Conservation (phyloP, 2,888 invertebrate genomes). For the Steinernema carpocapsae region DNA sequence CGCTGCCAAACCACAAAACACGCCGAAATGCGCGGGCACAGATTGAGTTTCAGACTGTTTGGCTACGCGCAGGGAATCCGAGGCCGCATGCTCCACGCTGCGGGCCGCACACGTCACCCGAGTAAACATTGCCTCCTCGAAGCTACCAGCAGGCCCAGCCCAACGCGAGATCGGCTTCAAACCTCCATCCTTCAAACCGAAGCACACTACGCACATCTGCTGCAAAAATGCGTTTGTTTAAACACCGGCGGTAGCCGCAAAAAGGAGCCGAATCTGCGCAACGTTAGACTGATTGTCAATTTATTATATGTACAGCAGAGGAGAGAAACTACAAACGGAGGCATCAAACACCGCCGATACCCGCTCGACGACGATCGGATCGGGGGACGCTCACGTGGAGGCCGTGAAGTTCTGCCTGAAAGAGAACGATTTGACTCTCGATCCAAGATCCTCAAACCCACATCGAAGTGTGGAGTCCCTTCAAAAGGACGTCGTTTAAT, state of each 20-base stretch:
- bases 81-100: too few species aligned
- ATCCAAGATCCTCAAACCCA: neutral
- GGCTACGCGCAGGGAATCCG: neutral
- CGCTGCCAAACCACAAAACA: neutral
- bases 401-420: conserved; percentile 31
- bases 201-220: conserved; percentile 22
- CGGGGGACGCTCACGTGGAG: neutral
- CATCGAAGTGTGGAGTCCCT: conserved; percentile 23
- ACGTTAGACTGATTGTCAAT: neutral
- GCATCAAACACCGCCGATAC: conserved; percentile 6
- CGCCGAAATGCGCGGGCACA: conserved; percentile 6
- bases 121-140: conserved; percentile 22
- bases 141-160: conserved; percentile 6
- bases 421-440: neutral
- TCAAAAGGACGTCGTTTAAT: conserved; percentile 22
- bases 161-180: neutral
- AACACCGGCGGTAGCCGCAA: conserved; percentile 18
- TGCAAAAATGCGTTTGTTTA: conserved; percentile 15
- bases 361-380: neutral
- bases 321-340: neutral
- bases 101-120: conserved; percentile 3
- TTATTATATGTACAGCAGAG: conserved; percentile 27
- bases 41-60: conserved; percentile 16
- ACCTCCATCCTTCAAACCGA: conserved; percentile 8
- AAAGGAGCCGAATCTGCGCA: conserved; percentile 13